Evolutionary conservation across 2,888 invertebrate genomes (phyloP).

Genomic region (Hybos culiciformis): DNA sequence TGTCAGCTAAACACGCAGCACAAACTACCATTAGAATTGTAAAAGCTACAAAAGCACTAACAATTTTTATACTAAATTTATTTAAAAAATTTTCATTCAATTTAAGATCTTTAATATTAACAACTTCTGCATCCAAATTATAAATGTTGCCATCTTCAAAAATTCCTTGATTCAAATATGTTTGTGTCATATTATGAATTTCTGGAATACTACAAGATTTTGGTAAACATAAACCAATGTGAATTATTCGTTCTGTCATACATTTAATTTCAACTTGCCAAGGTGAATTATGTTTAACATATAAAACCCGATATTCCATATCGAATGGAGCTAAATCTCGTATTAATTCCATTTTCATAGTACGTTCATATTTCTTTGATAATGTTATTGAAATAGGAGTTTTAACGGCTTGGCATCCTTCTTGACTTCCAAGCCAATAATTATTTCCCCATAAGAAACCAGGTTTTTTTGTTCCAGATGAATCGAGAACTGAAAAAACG

Average conservation of each 20-base stretch:
- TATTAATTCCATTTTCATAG: conserved; percentile 32
- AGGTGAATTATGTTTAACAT: conserved; percentile 33
- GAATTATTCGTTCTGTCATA: conserved; percentile 36
- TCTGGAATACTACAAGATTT: conserved; percentile 34
- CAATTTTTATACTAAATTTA: conserved; percentile 26
- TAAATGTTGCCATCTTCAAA: conserved; percentile 30
- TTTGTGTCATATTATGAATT: conserved; percentile 27
- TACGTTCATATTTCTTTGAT: conserved; percentile 28
- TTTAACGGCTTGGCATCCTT: conserved; percentile 38
- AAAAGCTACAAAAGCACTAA: conserved; percentile 20
- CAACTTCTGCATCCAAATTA: conserved; percentile 30
- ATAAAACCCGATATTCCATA: conserved; percentile 34
- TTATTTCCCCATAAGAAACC: conserved; percentile 47
- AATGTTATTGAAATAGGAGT: conserved; percentile 30
- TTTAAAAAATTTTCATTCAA: conserved; percentile 26
- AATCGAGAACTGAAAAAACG: conserved; percentile 37
- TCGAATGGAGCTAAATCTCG: conserved; percentile 31
- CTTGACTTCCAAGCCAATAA: conserved; percentile 43
- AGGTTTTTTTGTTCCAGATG: conserved; percentile 40
- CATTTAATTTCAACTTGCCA: conserved; percentile 37
- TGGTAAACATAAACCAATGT: conserved; percentile 42
- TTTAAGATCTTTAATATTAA: conserved; percentile 32
- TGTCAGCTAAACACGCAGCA: conserved; percentile 11
- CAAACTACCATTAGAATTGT: conserved; percentile 22
- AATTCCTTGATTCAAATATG: conserved; percentile 24